Conservation (phyloP, 2,797 vertebrate species). For the Xyrichtys novacula region DNA sequence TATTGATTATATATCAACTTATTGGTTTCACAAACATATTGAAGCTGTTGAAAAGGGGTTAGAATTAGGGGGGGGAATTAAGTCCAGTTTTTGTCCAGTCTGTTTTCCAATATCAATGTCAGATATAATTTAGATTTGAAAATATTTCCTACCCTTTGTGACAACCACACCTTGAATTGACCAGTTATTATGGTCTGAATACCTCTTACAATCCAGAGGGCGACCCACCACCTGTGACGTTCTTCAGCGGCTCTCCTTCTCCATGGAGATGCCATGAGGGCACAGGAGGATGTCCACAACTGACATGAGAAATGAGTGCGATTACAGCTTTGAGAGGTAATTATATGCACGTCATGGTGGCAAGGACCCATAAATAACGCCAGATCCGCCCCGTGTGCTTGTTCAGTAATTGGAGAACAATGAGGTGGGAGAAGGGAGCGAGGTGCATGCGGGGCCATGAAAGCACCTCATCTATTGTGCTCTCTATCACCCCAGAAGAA, state of each 20-base stretch:
- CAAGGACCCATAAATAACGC: slow-evolving; percentile 72
- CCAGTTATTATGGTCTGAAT: slow-evolving; percentile 6
- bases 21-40: no score
- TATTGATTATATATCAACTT: no score
- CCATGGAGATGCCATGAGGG: slow-evolving; percentile 52
- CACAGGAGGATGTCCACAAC: slow-evolving; percentile 36
- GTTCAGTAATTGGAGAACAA: slow-evolving; percentile 76
- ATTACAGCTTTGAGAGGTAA: slow-evolving; percentile 82
- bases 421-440: slow-evolving; percentile 56
- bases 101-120: no score
- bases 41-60: no score
- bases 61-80: no score
- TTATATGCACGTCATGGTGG: slow-evolving; percentile 67
- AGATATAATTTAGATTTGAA: no score
- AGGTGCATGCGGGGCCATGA: slow-evolving; percentile 15
- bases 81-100: no score
- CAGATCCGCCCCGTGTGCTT: slow-evolving; percentile 53
- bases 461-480: slow-evolving; percentile 47
- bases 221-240: slow-evolving; percentile 44
- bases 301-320: slow-evolving; percentile 81
- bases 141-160: no score
- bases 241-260: slow-evolving; percentile 66
- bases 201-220: slow-evolving; percentile 19
- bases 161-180: neutral
- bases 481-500: slow-evolving; percentile 52